Evolutionary conservation across 2,113 vertebrate species (phyloP), one percentile per base, ranked within the genome.

Genomic region (Embiotoca jacksoni): DNA sequence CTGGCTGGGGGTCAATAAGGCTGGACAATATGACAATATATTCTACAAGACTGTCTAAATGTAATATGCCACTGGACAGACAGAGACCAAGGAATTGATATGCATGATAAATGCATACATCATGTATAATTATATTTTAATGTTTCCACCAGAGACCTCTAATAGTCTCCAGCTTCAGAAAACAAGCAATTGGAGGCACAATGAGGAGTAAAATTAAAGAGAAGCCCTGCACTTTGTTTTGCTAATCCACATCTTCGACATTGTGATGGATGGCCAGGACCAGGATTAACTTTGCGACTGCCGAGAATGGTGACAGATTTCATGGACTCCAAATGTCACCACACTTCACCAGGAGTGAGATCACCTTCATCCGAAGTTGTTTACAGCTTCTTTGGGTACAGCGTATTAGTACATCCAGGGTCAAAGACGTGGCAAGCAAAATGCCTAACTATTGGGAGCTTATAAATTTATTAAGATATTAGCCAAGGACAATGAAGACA

Each of bases 371-470:
- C 57, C 66, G 31, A 64, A 68, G 76, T 57, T 73, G 72, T 89
- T 88, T 80, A 87, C 68, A 23, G 81, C 50, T 33, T 82, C 79
- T 54, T 39, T 54, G 35, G 52, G 50, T 52, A 60, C 36, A 56
- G 73, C 14, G 59, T 88, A 91, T 90, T 87, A 88, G 85, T 88
- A 92, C 52, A 75, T 72, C 69, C n/a, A 16, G 44, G 44, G 75
- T 87, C 67, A 76, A 83, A 81, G 77, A 90, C 47, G 50, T 10
- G 37, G 64, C 64, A 75, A 57, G 80, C 76, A 68, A 84, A 74
- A 62, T 37, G 72, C 69, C 35, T 54, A 84, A 84, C 84, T 83
- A 78, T 62, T 78, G 49, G 61, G 46, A 47, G 78, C 64, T 68
- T 75, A 67, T 73, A 59, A 84, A 82, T 80, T 49, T 76, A 83